Conservation (phyloP, 2,797 vertebrate species). For the Pangasius krempfi region DNA sequence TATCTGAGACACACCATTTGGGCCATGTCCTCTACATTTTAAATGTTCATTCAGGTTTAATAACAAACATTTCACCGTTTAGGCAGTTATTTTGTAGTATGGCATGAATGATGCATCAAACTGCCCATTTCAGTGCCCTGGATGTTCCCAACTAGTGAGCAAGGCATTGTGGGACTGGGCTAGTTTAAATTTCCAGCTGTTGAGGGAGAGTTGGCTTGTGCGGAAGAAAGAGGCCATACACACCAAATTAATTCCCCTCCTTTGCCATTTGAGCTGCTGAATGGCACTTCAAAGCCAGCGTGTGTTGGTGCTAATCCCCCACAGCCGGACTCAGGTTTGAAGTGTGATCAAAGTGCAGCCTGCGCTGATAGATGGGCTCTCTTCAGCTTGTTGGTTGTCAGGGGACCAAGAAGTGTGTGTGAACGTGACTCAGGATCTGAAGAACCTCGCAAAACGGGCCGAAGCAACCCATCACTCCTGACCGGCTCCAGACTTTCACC, state of each 20-base stretch:
- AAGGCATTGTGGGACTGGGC: not conserved
- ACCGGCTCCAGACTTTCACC: not conserved
- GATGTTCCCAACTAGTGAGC: not conserved
- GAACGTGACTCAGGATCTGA: constrained; percentile 64
- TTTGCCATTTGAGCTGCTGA: constrained; percentile 66
- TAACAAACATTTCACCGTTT: not conserved
- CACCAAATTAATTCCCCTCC: constrained; percentile 66
- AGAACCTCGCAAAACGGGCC: constrained; percentile 37
- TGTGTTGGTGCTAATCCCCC: constrained; percentile 68
- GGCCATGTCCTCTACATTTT: not conserved
- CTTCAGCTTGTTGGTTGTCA: constrained; percentile 61
- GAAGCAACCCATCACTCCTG: constrained; percentile 8
- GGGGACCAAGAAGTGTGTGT: constrained; percentile 66
- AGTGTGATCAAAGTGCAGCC: constrained; percentile 75
- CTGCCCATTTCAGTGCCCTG: not conserved
- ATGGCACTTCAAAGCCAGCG: constrained; percentile 74
- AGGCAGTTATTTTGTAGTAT: not conserved
- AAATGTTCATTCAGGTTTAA: not conserved
- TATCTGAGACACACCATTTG: not conserved
- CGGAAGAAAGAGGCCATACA: constrained; percentile 58
- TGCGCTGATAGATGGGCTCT: constrained; percentile 70
- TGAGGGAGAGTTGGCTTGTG: constrained; percentile 41
- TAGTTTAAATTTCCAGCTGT: constrained; percentile 15
- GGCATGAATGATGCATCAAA: not conserved
- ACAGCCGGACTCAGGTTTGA: constrained; percentile 63